Base-by-base conservation (phyloP, 2,113 vertebrate species). In the Pseudopodoces humilis region DNA sequence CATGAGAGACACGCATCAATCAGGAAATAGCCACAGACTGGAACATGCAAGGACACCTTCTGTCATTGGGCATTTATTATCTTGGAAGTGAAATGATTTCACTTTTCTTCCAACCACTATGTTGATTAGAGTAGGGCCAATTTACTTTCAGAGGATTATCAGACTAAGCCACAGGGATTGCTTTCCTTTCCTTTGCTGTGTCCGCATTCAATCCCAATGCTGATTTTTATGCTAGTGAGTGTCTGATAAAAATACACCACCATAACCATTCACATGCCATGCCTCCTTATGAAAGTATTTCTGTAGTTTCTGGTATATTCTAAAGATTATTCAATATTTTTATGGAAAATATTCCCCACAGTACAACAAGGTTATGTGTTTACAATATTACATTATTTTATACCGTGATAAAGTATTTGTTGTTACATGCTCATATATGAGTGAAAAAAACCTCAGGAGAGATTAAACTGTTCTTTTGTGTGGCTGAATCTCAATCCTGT, bases 141-240 rank as follows among this genome's bases (percentile, higher is more conserved):
- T 94, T 95, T 97, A 91, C 92, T 97, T 96, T 96, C 92, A 96
- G 91, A 88, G 87, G 94, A 95, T 97, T 97, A 96, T 55, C 86
- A 87, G 91, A 74, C 76, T 97, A 96, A 97, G 65, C 88, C 62
- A 58, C 13, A 13, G 62, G 86, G 90, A 94, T 91, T 88, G 82
- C 90, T 94, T 93, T 95, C 95, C 89, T 96, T 97, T 97, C 95
- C 71, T 94, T 85, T 70, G 63, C 80, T 4, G 46, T 76, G 72
- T 56, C 67, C 15, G 9, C 60, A 17, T 83, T 78, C 83, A 83
- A 28, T 81, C 74, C 56, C 81, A 37, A 10, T 0, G 3, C 78
- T 65, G 74, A 58, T 92, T 89, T 92, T 87, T 71, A 53, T 93
- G 79, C 59, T 28, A 41, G 59, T 16, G 49, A 82, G 13, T 24